A percentile compares a stretch with the other conserved stretches of the same genome.
These are phyloP conservation scores for Lepidonotus clava DNA, from an alignment of 2,888 invertebrate species.

Conservation along the genomic window DNA sequence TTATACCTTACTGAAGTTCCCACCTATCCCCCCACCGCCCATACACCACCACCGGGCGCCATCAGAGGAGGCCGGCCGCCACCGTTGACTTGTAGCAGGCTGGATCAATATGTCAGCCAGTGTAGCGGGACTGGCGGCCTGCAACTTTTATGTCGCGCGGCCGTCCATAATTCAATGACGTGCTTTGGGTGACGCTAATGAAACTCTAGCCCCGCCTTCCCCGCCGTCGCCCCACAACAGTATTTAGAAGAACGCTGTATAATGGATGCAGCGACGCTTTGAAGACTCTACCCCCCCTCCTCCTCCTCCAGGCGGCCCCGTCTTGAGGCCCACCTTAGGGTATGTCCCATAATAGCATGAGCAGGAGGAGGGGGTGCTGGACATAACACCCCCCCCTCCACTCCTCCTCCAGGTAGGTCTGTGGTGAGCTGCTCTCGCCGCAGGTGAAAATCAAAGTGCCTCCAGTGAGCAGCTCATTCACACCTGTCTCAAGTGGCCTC, in stretches of 20 bases:
- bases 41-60: background rate
- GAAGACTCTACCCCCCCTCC: background rate
- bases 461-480: too few relatives aligned
- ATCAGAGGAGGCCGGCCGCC: background rate
- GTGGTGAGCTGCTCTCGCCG: too few relatives aligned
- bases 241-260: conserved; percentile 28
- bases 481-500: too few relatives aligned
- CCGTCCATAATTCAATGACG: conserved; percentile 10
- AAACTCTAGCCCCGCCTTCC: conserved; percentile 31
- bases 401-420: too few relatives aligned
- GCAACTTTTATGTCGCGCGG: conserved; percentile 24
- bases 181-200: conserved; percentile 20
- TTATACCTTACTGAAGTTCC: background rate
- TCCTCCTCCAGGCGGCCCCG: too few relatives aligned
- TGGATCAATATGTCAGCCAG: background rate
- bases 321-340: too few relatives aligned
- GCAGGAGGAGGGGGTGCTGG: too few relatives aligned
- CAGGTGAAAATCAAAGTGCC: too few relatives aligned
- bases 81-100: conserved; percentile 6
- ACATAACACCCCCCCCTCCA: too few relatives aligned
- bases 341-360: too few relatives aligned
- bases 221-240: background rate
- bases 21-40: background rate
- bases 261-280: conserved; percentile 5
- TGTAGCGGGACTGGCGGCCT: background rate